These are phyloP conservation scores for Trissolcus basalis DNA, from an alignment of 1,140 invertebrate genomes.

Conservation along the genomic window DNA sequence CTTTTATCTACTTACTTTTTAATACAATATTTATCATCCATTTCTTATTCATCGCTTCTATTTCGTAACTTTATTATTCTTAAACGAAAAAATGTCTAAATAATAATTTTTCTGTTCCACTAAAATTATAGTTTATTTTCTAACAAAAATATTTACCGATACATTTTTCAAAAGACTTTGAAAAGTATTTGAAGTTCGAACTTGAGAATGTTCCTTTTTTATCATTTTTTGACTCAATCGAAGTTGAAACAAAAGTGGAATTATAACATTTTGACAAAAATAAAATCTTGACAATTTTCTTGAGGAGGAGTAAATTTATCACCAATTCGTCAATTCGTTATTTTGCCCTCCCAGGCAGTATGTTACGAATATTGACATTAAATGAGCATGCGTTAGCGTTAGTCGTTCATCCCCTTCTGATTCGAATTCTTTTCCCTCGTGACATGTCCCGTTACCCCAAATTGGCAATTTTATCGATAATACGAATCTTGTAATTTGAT, in stretches of 20 bases:
- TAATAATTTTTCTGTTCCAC: no score
- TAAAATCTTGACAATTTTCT: conserved; percentile 14
- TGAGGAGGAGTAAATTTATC: conserved; percentile 53
- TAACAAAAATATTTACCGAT: not conserved
- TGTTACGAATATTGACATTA: conserved; percentile 62
- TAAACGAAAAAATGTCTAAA: no score
- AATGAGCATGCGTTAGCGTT: conserved; percentile 65
- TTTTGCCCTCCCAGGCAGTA: conserved; percentile 47
- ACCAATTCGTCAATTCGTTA: conserved; percentile 53
- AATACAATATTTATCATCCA: conserved; percentile 25
- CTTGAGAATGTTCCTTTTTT: no score
- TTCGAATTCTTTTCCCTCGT: conserved; percentile 54
- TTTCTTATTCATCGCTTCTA: not conserved
- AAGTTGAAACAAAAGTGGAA: no score
- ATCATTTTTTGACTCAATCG: no score
- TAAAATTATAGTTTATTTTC: not conserved
- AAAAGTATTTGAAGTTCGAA: no score
- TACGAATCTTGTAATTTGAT: conserved; percentile 76
- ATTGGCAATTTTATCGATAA: conserved; percentile 77
- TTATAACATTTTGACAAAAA: no score
- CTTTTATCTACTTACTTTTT: conserved; percentile 31
- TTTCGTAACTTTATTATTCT: not conserved
- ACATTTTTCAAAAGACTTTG: no score
- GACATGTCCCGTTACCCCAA: conserved; percentile 62
- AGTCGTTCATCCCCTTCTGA: conserved; percentile 59